Percentiles rank a stretch among this genome's conserved stretches.
Conservation (phyloP, 35 echinoderm and acorn worm genomes). For the Anneissia japonica region DNA sequence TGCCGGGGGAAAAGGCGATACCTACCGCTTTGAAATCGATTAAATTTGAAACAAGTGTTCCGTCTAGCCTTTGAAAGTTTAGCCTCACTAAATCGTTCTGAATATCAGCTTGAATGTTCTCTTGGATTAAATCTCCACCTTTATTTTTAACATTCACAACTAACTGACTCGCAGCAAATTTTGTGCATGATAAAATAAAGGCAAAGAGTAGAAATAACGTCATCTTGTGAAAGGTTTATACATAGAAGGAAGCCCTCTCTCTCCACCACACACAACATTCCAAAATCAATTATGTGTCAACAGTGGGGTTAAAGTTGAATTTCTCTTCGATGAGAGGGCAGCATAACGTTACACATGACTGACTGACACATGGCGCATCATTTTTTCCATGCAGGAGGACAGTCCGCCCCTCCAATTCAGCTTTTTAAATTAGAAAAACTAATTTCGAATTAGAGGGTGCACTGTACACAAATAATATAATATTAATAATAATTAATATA, state of each 20-base stretch:
- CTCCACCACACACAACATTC: no score
- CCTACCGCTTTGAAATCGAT: slow-evolving; percentile 93
- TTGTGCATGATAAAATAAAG: neutral
- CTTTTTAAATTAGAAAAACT: no score
- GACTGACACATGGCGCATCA: no score
- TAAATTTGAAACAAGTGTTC: slow-evolving; percentile 74
- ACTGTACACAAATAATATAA: no score
- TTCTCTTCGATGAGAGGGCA: no score
- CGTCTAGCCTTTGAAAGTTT: slow-evolving; percentile 87
- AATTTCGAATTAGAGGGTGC: no score
- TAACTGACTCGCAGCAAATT: slow-evolving; percentile 38
- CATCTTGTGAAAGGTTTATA: neutral
- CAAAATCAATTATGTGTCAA: no score
- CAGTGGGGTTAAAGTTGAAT: no score
- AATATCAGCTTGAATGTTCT: slow-evolving; percentile 67
- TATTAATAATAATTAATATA: no score
- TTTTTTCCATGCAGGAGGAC: no score
- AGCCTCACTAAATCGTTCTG: slow-evolving; percentile 58
- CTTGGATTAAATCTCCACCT: slow-evolving; percentile 89
- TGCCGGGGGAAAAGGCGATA: neutral
- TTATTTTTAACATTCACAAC: slow-evolving; percentile 98
- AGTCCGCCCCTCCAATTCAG: no score
- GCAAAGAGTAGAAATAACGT: neutral
- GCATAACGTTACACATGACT: no score
- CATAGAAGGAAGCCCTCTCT: neutral